These are phyloP conservation scores for Falco novaeseelandiae DNA, from an alignment of 2,797 vertebrate genomes.

Conservation along the genomic window DNA sequence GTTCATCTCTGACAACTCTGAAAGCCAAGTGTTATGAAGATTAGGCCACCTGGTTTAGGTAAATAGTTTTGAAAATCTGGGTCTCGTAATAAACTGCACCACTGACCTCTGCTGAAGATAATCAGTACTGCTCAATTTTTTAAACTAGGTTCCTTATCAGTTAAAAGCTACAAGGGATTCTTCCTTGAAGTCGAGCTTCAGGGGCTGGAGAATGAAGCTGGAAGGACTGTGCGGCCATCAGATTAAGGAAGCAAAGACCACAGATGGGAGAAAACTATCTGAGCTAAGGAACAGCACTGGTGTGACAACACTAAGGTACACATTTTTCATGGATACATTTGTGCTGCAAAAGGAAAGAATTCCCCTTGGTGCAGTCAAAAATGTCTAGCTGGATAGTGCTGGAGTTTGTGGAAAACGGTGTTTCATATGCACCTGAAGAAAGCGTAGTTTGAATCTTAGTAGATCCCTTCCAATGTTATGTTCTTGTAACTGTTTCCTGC, in stretches of 20 bases:
- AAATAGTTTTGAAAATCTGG: not conserved
- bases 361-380: not conserved
- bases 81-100: not conserved
- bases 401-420: not conserved
- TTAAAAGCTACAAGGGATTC: not conserved
- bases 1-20: not conserved
- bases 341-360: not conserved
- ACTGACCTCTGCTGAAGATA: constrained; percentile 53
- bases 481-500: not conserved
- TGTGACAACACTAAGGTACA: not conserved
- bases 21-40: not conserved
- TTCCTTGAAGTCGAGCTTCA: not conserved
- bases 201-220: not conserved
- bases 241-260: not conserved
- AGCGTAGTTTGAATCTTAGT: not conserved
- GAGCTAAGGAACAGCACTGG: not conserved
- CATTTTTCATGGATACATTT: not conserved
- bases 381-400: not conserved
- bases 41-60: not conserved
- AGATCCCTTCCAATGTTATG: not conserved
- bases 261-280: not conserved
- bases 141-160: not conserved
- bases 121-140: not conserved
- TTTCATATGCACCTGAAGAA: not conserved
- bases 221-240: not conserved